Conservation (phyloP, 2,888 invertebrate genomes). For the Scelioninae gen. 1 region DNA sequence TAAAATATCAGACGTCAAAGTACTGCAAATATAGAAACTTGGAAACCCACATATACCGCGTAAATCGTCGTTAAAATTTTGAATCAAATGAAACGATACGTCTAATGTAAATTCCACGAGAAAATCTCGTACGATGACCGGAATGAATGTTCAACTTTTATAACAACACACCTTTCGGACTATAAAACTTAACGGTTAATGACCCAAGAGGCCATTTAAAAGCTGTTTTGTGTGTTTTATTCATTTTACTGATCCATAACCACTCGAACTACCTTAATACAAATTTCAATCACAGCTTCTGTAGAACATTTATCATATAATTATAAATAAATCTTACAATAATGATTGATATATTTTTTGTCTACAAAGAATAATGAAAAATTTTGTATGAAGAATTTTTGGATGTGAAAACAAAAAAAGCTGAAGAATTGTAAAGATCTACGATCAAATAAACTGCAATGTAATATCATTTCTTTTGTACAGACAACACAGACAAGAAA, state of each 20-base stretch:
- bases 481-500: constrained; percentile 7
- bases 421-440: background rate
- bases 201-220: background rate
- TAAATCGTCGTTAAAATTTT: background rate
- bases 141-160: constrained; percentile 1
- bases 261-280: background rate
- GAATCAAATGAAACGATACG: background rate
- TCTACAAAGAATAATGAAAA: background rate
- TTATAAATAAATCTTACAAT: background rate
- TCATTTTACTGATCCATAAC: background rate
- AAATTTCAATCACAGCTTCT: background rate
- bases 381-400: constrained; percentile 5
- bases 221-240: background rate
- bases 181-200: background rate
- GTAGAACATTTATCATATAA: background rate
- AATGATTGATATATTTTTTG: background rate
- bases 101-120: background rate
- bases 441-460: constrained; percentile 9
- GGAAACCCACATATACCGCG: background rate
- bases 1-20: too few species aligned
- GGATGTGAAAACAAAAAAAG: background rate
- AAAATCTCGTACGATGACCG: too few species aligned
- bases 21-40: too few species aligned
- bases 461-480: constrained; percentile 43
- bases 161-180: background rate